Conservation (phyloP, 1,140 invertebrate genomes). For the Cotesia glomerata region DNA sequence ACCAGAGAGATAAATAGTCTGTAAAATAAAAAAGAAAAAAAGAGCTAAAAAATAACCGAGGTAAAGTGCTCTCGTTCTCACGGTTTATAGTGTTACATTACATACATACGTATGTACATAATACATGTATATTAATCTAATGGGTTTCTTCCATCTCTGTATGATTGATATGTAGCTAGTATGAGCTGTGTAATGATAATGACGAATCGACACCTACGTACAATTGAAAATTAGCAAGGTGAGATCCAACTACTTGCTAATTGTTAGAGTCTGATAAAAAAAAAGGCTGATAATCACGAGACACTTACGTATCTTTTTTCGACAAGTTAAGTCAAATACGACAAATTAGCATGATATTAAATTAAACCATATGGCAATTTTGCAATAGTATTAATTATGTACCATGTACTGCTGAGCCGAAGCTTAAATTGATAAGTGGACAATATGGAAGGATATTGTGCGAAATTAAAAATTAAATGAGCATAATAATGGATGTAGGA, state of each 20-base stretch:
- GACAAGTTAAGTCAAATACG: not conserved
- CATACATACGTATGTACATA: not conserved
- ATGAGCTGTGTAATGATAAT: too few species aligned
- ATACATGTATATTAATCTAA: not conserved
- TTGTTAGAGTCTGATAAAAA: not conserved
- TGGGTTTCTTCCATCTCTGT: slow-evolving; percentile 4
- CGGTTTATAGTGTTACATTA: too few species aligned
- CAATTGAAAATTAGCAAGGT: slow-evolving; percentile 12
- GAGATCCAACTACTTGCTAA: slow-evolving; percentile 3
- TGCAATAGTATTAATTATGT: not conserved
- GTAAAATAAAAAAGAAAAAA: slow-evolving; percentile 6
- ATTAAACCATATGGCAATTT: too few species aligned
- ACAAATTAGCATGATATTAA: too few species aligned
- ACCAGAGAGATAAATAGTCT: not conserved
- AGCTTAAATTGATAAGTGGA: too few species aligned
- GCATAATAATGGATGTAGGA: not conserved
- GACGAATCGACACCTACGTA: slow-evolving; percentile 9
- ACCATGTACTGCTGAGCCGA: too few species aligned
- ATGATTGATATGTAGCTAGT: too few species aligned
- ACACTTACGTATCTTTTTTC: not conserved
- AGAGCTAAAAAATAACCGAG: not conserved
- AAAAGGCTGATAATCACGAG: not conserved
- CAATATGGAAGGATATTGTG: too few species aligned
- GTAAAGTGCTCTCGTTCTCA: not conserved
- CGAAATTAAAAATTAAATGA: slow-evolving; percentile 8